phyloP scores from a whole-genome alignment of 1,140 invertebrate genomes.

The Macrobrachium rosenbergii region DNA sequence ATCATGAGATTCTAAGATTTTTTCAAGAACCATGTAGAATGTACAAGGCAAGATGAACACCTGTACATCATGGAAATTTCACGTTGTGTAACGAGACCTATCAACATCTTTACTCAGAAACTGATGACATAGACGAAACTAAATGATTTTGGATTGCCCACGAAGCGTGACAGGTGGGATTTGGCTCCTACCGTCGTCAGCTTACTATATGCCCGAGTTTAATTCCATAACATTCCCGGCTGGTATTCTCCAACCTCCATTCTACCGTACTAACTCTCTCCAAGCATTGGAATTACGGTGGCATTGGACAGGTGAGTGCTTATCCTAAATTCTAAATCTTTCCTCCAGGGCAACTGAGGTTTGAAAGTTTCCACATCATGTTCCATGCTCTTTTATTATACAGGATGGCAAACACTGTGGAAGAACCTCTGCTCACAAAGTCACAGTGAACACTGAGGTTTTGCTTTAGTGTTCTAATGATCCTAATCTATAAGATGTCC shows the following conservation, averaged over 20 bases:
- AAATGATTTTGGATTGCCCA: constrained; percentile 27
- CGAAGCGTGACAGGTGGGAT: constrained; percentile 73
- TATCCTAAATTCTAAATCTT: background rate
- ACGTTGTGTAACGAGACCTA: background rate
- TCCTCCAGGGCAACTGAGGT: too few species aligned
- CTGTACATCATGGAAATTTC: too few species aligned
- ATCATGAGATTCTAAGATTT: too few species aligned
- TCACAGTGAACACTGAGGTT: too few species aligned
- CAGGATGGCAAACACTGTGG: too few species aligned
- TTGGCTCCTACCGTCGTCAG: constrained; percentile 97
- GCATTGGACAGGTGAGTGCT: constrained; percentile 80
- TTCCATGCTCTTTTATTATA: too few species aligned
- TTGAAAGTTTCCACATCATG: too few species aligned
- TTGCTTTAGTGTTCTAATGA: too few species aligned
- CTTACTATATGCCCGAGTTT: constrained; percentile 96
- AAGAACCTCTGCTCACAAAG: too few species aligned
- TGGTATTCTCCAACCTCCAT: constrained; percentile 93
- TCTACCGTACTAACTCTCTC: constrained; percentile 91
- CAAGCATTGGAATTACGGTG: constrained; percentile 92
- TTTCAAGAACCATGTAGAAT: too few species aligned
- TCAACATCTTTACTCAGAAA: background rate
- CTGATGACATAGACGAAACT: constrained; percentile 50
- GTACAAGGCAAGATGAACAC: too few species aligned
- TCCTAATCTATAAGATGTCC: too few species aligned
- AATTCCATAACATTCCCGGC: constrained; percentile 90